Evolutionary conservation across 37 sponge, comb jelly and placozoan species (phyloP), one percentile per base, ranked within the genome.

Genomic region (Hexactinellida sp.): DNA sequence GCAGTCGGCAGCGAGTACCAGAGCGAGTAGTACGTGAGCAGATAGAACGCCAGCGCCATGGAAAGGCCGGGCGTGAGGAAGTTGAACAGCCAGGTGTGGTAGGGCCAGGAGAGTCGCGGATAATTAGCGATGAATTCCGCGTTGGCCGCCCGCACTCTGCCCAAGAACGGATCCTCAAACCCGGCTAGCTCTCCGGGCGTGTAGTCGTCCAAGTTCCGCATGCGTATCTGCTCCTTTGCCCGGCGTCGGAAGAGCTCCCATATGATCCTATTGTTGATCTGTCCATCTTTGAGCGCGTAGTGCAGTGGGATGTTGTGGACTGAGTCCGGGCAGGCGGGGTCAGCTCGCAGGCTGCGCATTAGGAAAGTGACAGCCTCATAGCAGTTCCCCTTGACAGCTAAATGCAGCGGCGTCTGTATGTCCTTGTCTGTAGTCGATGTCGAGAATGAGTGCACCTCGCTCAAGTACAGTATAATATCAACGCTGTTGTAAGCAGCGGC

Each of bases 11-110:
- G 76, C 3, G 76, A 63, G 34, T 63, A 63, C 76, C 76, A 63
- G 76, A 63, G 76, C 1, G 76, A 63, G 76, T 63, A 63, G 34
- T 63, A 63, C 3, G 76, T 63, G 76, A 63, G 76, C 28, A 63
- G 76, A n/a, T 63, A 63, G 76, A 63, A 63, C 34, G 76, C 76
- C 13, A 63, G 32, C 5, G 76, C 76, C 76, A 63, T 63, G 28
- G 76, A 10, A 23, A 10, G 13, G 13, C 76, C 76, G 13, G 76
- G 76, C 5, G 76, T 63, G 3, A 63, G 30, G 76, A 63, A 63
- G 34, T 63, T 63, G 34, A 63, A 63, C 76, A 63, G 34, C 76
- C 76, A 63, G 76, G 3, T 63, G 34, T 63, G 76, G 34, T 25
- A 63, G 19, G 76, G 76, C 76, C 76, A 63, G 34, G 76, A 7